A percentile compares a stretch with the other conserved stretches of the same genome.
Conservation (phyloP, 1,140 invertebrate genomes). For the Sitophilus oryzae region DNA sequence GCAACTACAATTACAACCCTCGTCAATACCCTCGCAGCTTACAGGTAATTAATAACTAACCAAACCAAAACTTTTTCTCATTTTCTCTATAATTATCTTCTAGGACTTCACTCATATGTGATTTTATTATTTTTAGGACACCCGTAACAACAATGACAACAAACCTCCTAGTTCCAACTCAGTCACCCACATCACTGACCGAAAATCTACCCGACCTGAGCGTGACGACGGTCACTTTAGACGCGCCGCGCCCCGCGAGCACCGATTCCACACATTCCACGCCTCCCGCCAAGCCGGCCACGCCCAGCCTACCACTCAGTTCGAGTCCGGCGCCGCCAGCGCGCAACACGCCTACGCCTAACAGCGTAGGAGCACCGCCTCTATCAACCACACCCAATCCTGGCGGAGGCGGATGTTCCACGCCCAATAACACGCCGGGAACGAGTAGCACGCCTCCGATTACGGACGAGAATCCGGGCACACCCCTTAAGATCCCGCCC, state of each 20-base stretch:
- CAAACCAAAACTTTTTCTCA: background rate
- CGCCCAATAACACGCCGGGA: background rate
- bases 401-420: background rate
- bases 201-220: slow-evolving; percentile 39
- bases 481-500: slow-evolving; percentile 19
- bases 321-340: slow-evolving; percentile 47
- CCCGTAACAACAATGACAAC: slow-evolving; percentile 40
- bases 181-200: slow-evolving; percentile 20
- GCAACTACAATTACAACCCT: slow-evolving; percentile 67
- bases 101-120: background rate
- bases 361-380: slow-evolving; percentile 10
- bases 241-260: slow-evolving; percentile 53
- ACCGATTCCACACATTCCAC: slow-evolving; percentile 35
- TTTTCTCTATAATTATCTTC: background rate
- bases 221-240: slow-evolving; percentile 47
- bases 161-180: slow-evolving; percentile 5
- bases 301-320: slow-evolving; percentile 29
- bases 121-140: slow-evolving; percentile 39
- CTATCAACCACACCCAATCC: slow-evolving; percentile 24
- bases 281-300: slow-evolving; percentile 17
- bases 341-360: slow-evolving; percentile 21
- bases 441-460: slow-evolving; percentile 11
- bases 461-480: slow-evolving; percentile 28
- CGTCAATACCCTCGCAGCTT: slow-evolving; percentile 56
- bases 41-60: slow-evolving; percentile 29